phyloP scores from a whole-genome alignment of 2,888 invertebrate species.

The Seira sanloemensis region DNA sequence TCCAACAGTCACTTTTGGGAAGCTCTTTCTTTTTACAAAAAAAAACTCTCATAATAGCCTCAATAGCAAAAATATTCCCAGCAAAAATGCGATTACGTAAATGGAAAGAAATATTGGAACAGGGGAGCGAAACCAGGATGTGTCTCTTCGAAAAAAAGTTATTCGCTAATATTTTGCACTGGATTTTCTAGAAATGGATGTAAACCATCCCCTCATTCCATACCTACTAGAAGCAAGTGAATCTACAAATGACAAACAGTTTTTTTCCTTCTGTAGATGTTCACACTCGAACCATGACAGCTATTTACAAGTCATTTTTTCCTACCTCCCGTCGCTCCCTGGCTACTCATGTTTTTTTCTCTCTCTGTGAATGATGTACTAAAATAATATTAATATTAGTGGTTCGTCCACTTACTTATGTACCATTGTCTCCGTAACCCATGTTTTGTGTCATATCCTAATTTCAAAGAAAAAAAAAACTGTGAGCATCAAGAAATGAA shows the following conservation, averaged over 20 bases:
- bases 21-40: too few species aligned
- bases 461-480: too few species aligned
- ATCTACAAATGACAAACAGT: background rate
- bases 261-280: too few species aligned
- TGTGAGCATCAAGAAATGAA: too few species aligned
- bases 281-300: background rate
- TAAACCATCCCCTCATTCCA: background rate
- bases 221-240: too few species aligned
- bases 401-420: conserved; percentile 42
- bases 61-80: too few species aligned
- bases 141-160: conserved; percentile 18
- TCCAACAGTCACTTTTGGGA: too few species aligned
- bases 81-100: too few species aligned
- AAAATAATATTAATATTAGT: too few species aligned
- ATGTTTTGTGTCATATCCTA: background rate
- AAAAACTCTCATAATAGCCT: too few species aligned
- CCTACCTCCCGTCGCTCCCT: conserved; percentile 52
- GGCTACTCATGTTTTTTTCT: conserved; percentile 52
- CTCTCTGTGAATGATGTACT: too few species aligned
- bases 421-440: background rate
- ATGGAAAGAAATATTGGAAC: background rate
- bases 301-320: background rate
- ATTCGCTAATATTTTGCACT: too few species aligned
- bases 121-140: conserved; percentile 62
- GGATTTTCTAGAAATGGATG: background rate